Percentiles rank a stretch among this genome's conserved stretches.
These are phyloP conservation scores for Chelonia mydas DNA, from an alignment of 2,797 vertebrate genomes.

Conservation along the genomic window DNA sequence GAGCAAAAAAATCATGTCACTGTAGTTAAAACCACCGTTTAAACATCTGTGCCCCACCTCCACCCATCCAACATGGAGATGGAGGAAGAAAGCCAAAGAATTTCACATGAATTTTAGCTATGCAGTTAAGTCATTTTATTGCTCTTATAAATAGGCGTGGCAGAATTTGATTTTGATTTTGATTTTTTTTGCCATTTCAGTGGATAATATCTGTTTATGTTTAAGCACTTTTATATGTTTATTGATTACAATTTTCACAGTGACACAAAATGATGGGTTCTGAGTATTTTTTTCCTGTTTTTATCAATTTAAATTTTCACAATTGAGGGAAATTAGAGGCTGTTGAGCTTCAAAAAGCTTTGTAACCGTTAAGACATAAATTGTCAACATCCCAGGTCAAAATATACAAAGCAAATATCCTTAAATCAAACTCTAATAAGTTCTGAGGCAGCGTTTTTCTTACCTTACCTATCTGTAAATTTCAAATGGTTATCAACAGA, in stretches of 20 bases:
- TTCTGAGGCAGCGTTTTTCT: no score
- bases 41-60: no score
- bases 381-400: neutral
- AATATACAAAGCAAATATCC: neutral
- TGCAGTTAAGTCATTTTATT: neutral
- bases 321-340: no score
- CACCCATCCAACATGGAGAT: neutral
- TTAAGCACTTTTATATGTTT: neutral
- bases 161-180: neutral
- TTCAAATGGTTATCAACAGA: neutral
- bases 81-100: neutral
- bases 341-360: neutral
- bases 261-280: neutral
- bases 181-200: neutral
- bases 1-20: neutral
- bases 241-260: neutral
- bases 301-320: neutral
- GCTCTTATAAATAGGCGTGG: neutral
- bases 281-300: neutral
- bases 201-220: neutral
- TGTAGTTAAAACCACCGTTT: neutral
- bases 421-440: no score
- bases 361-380: neutral
- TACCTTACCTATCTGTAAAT: neutral
- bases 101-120: neutral